Percentiles rank a stretch among this genome's conserved stretches.
phyloP scores from a whole-genome alignment of 2,888 invertebrate species.

The Athalia rosae region DNA sequence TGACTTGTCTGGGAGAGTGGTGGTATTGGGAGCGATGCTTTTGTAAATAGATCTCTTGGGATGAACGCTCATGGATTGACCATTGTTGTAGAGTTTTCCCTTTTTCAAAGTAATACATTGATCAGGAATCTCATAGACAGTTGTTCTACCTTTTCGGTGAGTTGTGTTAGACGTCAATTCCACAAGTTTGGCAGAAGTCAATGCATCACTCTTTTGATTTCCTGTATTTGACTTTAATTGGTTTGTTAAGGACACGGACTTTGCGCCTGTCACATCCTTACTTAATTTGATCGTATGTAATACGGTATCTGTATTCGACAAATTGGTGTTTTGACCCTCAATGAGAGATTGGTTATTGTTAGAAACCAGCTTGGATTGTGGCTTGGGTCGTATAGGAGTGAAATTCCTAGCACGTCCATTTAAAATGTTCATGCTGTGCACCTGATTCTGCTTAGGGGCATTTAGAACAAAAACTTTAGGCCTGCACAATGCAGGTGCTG shows the following conservation, averaged over 20 bases:
- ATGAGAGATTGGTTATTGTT: slow-evolving; percentile 17
- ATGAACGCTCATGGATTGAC: neutral
- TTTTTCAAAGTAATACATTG: neutral
- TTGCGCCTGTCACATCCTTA: neutral
- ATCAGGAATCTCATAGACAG: neutral
- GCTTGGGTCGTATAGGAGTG: neutral
- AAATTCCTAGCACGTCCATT: neutral
- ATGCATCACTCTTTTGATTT: neutral
- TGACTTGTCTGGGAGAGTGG: neutral
- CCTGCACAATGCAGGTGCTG: neutral
- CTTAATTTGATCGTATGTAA: neutral
- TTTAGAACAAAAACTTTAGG: slow-evolving; percentile 21
- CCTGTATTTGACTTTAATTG: neutral
- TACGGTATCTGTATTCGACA: neutral
- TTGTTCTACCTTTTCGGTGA: neutral
- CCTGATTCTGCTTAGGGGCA: slow-evolving; percentile 10
- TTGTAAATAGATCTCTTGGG: neutral
- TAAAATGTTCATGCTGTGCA: slow-evolving; percentile 10
- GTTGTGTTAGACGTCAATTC: neutral
- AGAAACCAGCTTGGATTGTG: slow-evolving; percentile 10
- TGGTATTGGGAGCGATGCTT: neutral
- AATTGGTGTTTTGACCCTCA: slow-evolving; percentile 6
- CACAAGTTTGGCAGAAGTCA: neutral
- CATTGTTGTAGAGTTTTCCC: neutral
- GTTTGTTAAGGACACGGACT: neutral